Evolutionary conservation across 2,113 vertebrate species (phyloP), one percentile per base, ranked within the genome.

Genomic region (Tricholaema leucomelas): DNA sequence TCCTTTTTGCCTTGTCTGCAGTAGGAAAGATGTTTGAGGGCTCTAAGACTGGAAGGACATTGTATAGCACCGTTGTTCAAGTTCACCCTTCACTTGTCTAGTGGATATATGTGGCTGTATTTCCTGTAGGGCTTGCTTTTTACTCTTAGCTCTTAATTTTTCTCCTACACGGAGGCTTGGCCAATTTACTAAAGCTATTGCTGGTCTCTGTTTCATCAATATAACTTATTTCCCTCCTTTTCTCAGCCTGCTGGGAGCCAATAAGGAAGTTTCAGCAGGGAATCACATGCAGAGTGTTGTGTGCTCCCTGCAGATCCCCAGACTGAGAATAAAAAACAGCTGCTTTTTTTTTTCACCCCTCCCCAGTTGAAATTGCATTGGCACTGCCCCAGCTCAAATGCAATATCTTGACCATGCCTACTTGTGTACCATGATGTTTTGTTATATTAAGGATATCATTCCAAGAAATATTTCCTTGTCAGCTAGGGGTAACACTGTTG

Each of bases 401-500:
- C 71, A 87, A 66, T 60, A 64, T 87, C 76, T 82, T 66, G 48
- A 60, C 81, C 36, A 21, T 36, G 33, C 12, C 4, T 77, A 52
- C 36, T 66, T 58, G 50, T 0, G 9, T 75, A 28, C 35, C 8
- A 8, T 59, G 30, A 42, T 67, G 59, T 33, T 92, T 81, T 65
- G 35, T 87, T 81, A 55, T 63, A 24, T 23, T 88, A 46, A 79
- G 60, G 21, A 50, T 65, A 61, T 82, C 8, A 52, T 78, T 93
- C 40, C 4, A 7, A 80, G 79, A 96, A 93, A 24, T 50, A 66
- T 23, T 31, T 76, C 52, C 66, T 91, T 94, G 94, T 94, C 85
- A 92, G 77, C 77, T 92, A 81, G 91, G 93, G 87, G 91, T 85
- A 92, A 82, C 65, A 52, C 40, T 91, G 59, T 82, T 92, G 94